Percentiles rank a stretch among this genome's conserved stretches.
Conservation (phyloP, 2,113 vertebrate genomes). For the Leucosticte australis region DNA sequence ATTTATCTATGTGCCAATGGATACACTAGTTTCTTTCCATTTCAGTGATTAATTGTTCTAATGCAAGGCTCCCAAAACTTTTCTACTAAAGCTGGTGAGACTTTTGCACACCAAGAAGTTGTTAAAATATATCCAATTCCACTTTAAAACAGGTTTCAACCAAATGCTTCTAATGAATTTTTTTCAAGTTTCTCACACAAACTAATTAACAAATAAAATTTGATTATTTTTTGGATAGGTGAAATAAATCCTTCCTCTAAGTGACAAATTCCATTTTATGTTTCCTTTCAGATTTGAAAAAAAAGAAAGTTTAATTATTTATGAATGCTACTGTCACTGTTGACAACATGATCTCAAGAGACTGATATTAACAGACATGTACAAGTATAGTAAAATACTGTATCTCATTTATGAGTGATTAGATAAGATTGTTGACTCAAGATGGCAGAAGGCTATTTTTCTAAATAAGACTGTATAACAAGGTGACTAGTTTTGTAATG, state of each 20-base stretch:
- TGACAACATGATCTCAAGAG: background rate
- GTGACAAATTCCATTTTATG: background rate
- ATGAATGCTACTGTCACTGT: background rate
- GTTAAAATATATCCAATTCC: background rate
- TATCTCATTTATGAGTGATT: background rate
- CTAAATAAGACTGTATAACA: background rate
- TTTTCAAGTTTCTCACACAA: background rate
- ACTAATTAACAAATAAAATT: background rate
- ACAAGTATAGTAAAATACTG: background rate
- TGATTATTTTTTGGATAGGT: background rate
- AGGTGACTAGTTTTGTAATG: background rate
- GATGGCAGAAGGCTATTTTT: background rate
- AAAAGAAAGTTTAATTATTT: background rate
- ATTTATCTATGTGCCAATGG: conserved; percentile 41
- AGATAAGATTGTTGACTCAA: background rate
- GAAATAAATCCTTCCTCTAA: background rate
- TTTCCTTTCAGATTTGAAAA: background rate
- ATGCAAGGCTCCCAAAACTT: conserved; percentile 20
- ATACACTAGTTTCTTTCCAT: background rate
- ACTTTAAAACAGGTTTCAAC: background rate
- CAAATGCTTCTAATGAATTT: background rate
- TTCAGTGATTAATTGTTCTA: conserved; percentile 47
- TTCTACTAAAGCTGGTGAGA: background rate
- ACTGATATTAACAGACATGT: background rate
- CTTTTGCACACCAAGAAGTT: background rate